Conservation (phyloP, 2,797 vertebrate species). For the Sebastes steindachneri region DNA sequence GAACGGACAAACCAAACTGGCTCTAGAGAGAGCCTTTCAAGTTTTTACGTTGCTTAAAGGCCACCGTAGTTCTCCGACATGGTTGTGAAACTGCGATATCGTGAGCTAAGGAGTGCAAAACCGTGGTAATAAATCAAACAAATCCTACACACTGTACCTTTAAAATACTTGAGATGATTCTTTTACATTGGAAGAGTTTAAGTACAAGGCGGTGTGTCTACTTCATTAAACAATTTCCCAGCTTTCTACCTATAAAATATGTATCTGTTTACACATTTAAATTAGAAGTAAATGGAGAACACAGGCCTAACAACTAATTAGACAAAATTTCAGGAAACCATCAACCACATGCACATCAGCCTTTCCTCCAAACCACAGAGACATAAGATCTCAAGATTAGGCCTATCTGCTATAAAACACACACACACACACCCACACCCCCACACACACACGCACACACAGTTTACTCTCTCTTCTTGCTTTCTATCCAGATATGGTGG, state of each 20-base stretch:
- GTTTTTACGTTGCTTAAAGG: too few relatives aligned
- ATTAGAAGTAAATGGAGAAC: background rate
- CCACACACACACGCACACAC: background rate
- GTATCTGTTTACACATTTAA: background rate
- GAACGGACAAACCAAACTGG: too few relatives aligned
- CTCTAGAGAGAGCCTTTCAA: too few relatives aligned
- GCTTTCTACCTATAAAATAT: background rate
- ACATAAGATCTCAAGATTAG: conserved; percentile 7
- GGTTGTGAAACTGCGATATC: too few relatives aligned
- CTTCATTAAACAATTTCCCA: background rate
- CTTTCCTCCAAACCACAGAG: conserved; percentile 5
- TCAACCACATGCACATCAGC: conserved; percentile 4
- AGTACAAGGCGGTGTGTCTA: background rate
- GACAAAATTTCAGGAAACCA: conserved; percentile 34
- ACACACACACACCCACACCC: background rate
- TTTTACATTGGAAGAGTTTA: background rate
- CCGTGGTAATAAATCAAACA: too few relatives aligned
- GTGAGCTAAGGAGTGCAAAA: too few relatives aligned
- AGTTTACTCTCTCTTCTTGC: background rate
- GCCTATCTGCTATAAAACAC: background rate
- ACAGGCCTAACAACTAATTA: background rate
- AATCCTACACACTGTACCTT: background rate
- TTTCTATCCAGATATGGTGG: conserved; percentile 64
- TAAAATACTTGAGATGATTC: background rate
- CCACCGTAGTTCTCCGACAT: too few relatives aligned